These are phyloP conservation scores for Pungitius pungitius DNA, from an alignment of 2,113 vertebrate species.

Conservation along the genomic window DNA sequence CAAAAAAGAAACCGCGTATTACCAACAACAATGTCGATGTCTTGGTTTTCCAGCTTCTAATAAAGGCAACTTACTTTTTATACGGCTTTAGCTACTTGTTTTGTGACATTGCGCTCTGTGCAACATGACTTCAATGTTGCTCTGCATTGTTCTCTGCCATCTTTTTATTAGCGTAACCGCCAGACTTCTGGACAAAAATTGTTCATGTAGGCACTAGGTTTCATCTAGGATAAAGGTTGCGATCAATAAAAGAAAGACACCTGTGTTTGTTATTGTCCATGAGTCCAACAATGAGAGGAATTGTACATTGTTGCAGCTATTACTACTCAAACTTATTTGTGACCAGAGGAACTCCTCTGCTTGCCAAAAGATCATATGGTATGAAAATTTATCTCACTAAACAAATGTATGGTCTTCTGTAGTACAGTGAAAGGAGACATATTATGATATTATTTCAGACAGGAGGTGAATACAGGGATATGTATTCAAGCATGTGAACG, in stretches of 20 bases:
- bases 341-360: no score
- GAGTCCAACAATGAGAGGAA: no score
- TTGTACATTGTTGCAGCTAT: no score
- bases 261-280: neutral
- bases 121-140: neutral
- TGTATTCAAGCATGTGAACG: no score
- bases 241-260: neutral
- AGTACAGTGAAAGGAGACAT: no score
- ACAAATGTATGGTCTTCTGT: no score
- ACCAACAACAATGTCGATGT: slow-evolving; percentile 73
- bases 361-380: no score
- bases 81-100: slow-evolving; percentile 77
- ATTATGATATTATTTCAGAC: no score
- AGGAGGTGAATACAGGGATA: no score
- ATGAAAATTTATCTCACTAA: no score
- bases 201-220: neutral
- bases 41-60: slow-evolving; percentile 82
- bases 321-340: no score
- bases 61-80: slow-evolving; percentile 84
- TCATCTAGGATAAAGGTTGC: neutral
- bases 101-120: slow-evolving; percentile 66
- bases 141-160: slow-evolving; percentile 6
- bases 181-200: neutral
- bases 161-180: neutral
- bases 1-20: slow-evolving; percentile 55